These are phyloP conservation scores for Pygocentrus nattereri DNA, from an alignment of 2,797 vertebrate genomes.

Conservation along the genomic window DNA sequence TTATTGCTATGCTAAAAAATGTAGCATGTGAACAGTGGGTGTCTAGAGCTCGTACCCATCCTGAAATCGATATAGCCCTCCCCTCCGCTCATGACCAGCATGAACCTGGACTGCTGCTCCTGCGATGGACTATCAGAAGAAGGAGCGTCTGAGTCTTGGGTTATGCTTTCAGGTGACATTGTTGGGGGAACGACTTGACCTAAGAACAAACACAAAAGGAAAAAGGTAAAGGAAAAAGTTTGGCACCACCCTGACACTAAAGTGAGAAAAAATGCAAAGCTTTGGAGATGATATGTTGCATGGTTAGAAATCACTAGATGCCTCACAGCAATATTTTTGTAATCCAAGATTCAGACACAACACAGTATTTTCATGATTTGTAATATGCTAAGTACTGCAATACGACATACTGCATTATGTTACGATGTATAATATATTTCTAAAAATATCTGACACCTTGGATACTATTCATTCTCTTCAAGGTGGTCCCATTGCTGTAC, in stretches of 20 bases:
- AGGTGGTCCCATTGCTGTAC: no score
- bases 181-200: conserved; percentile 92
- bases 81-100: conserved; percentile 94
- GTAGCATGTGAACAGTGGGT: neutral
- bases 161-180: conserved; percentile 78
- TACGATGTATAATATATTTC: no score
- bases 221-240: neutral
- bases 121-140: conserved; percentile 72
- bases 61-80: conserved; percentile 99
- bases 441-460: no score
- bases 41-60: conserved; percentile 83
- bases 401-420: no score
- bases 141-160: conserved; percentile 88
- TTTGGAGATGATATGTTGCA: no score
- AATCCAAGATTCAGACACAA: no score
- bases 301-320: no score
- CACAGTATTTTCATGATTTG: no score
- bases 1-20: neutral
- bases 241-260: neutral
- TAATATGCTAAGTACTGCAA: no score
- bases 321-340: no score
- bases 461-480: no score
- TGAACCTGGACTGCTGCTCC: conserved; percentile 80
- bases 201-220: conserved; percentile 64
- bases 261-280: neutral